A percentile compares a stretch with the other conserved stretches of the same genome.
Evolutionary conservation across 2,888 invertebrate genomes (phyloP).

Genomic region (Drosophila lacicola): DNA sequence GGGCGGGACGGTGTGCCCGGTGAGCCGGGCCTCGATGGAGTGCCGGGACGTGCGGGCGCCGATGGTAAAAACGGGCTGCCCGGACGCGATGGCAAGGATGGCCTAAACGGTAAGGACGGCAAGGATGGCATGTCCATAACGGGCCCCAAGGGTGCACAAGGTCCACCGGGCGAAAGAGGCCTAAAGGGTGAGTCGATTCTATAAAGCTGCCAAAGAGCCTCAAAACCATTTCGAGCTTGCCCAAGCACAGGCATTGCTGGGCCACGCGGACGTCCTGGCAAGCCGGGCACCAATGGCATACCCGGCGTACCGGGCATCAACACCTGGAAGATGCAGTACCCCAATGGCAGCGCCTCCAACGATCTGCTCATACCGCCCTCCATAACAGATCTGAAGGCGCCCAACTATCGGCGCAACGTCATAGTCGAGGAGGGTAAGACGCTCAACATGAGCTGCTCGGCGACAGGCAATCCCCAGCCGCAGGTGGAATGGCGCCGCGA

Average conservation of each 20-base stretch:
- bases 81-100: slow-evolving; percentile 86
- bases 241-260: slow-evolving; percentile 85
- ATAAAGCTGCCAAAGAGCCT: not conserved
- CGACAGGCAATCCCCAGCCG: slow-evolving; percentile 92
- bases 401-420: slow-evolving; percentile 86
- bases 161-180: slow-evolving; percentile 90
- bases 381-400: slow-evolving; percentile 87
- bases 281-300: slow-evolving; percentile 90
- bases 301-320: slow-evolving; percentile 93
- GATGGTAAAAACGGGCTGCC: slow-evolving; percentile 92
- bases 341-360: slow-evolving; percentile 87
- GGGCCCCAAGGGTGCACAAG: slow-evolving; percentile 89
- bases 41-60: slow-evolving; percentile 93
- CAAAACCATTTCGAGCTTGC: not conserved
- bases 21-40: slow-evolving; percentile 93
- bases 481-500: slow-evolving; percentile 91
- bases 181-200: slow-evolving; percentile 86
- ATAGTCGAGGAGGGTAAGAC: slow-evolving; percentile 93
- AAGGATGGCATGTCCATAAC: slow-evolving; percentile 85
- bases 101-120: slow-evolving; percentile 89
- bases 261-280: slow-evolving; percentile 90
- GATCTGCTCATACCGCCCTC: slow-evolving; percentile 94
- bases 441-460: slow-evolving; percentile 92
- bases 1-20: slow-evolving; percentile 96
- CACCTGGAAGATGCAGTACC: slow-evolving; percentile 88